These are phyloP conservation scores for Trematomus bernacchii DNA, from an alignment of 2,797 vertebrate genomes.

Conservation along the genomic window DNA sequence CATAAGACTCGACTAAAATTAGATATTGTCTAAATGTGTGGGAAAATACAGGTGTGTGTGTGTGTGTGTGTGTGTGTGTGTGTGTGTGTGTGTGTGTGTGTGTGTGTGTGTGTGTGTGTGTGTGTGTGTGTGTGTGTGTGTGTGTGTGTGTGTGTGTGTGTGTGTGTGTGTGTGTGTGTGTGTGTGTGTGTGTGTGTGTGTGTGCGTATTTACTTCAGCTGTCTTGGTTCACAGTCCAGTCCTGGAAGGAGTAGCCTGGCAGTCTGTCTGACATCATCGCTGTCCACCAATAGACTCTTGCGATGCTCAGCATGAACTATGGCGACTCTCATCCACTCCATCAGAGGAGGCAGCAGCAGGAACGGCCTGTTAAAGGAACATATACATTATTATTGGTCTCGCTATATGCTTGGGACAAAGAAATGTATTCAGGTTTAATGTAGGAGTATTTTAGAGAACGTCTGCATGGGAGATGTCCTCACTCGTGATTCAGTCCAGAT, in stretches of 20 bases:
- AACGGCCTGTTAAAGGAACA: conserved; percentile 87
- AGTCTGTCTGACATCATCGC: conserved; percentile 95
- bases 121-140: no score
- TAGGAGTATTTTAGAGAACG: background rate
- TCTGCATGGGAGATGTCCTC: conserved; percentile 2
- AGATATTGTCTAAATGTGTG: background rate
- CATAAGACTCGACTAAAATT: background rate
- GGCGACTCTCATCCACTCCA: conserved; percentile 99
- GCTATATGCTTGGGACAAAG: background rate
- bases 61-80: background rate
- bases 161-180: background rate
- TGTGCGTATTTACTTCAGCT: conserved; percentile 92
- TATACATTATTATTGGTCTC: background rate
- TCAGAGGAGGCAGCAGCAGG: conserved; percentile 94
- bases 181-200: no score
- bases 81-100: no score
- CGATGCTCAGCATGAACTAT: conserved; percentile 97
- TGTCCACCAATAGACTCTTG: conserved; percentile 94
- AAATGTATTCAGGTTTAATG: background rate
- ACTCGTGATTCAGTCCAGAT: conserved; percentile 44
- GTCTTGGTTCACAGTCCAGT: conserved; percentile 96
- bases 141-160: background rate
- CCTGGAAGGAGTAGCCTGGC: conserved; percentile 94
- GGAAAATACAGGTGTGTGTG: background rate
- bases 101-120: no score